Evolutionary conservation across 2,888 invertebrate species (phyloP).

Genomic region (Rhamphomyia laevipes): DNA sequence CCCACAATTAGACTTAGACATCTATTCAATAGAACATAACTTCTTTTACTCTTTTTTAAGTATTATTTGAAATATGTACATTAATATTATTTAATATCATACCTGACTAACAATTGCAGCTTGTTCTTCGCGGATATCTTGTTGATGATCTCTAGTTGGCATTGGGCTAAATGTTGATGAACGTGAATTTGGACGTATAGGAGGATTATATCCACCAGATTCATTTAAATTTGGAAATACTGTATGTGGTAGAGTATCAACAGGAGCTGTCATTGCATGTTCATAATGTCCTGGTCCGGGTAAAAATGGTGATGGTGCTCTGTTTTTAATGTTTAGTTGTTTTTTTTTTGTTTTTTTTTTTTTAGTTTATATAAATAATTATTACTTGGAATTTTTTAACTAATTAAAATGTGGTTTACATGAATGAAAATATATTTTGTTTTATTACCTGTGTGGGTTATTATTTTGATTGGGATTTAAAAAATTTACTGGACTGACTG

Average conservation of each 20-base stretch:
- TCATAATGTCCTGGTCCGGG: constrained; percentile 41
- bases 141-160: constrained; percentile 37
- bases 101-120: constrained; percentile 37
- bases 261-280: constrained; percentile 30
- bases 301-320: constrained; percentile 44
- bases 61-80: no score
- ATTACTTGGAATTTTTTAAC: neutral
- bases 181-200: constrained; percentile 20
- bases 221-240: constrained; percentile 40
- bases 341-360: neutral
- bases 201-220: constrained; percentile 35
- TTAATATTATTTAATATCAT: constrained; percentile 17
- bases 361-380: neutral
- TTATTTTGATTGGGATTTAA: constrained; percentile 16
- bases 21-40: no score
- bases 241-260: constrained; percentile 41
- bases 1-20: no score
- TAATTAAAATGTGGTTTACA: neutral
- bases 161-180: constrained; percentile 32
- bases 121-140: constrained; percentile 35
- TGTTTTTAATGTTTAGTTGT: constrained; percentile 5
- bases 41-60: no score
- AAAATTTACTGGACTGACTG: constrained; percentile 19
- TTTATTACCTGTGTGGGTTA: constrained; percentile 41
- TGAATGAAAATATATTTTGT: no score